Base-by-base conservation (phyloP, 2,113 vertebrate genomes). In the Grallaria varia region DNA sequence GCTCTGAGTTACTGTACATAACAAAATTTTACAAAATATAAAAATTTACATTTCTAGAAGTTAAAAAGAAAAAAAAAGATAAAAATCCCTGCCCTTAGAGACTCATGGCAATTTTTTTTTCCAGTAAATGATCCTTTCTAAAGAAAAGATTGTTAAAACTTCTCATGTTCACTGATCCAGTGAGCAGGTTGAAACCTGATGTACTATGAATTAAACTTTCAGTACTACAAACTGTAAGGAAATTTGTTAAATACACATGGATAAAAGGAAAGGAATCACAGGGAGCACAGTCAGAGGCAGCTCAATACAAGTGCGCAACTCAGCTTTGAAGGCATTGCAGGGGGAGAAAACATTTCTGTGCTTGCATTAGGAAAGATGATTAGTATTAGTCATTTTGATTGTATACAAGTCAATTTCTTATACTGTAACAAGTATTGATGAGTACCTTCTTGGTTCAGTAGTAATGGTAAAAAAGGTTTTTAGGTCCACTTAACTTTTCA, bases 21-120 rank as follows among this genome's bases (percentile, higher is more conserved):
- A 77, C 4, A 72, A 72, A 72, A 86, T 90, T 40, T 81, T 74
- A 72, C 25, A 67, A 50, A 95, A 58, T 22, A 10, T 30, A 19
- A 88, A 71, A 20, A 85, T 71, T 56, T 87, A 35, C 5, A 44
- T 88, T 95, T 74, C 31, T 81, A 2, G n/a, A 49, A 55, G 15
- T 25, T n/a, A n/a, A n/a, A 56, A 77, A 62, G 39, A 40, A 53
- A 35, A n/a, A 33, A 60, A 33, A 50, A 7, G 2, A 24, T 14
- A 5, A 37, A 71, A 37, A 2, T 0, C 2, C 2, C 18, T 74
- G 79, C 35, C 14, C 11, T 66, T 69, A 53, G 9, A 60, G 45
- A 47, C 14, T 83, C 15, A 16, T 6, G 45, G 63, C 28, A 77
- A 50, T 69, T 88, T 80, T 90, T 83, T 50, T 49, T 67, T 79